These are phyloP conservation scores for Timandra comae DNA, from an alignment of 2,888 invertebrate genomes.

Conservation along the genomic window DNA sequence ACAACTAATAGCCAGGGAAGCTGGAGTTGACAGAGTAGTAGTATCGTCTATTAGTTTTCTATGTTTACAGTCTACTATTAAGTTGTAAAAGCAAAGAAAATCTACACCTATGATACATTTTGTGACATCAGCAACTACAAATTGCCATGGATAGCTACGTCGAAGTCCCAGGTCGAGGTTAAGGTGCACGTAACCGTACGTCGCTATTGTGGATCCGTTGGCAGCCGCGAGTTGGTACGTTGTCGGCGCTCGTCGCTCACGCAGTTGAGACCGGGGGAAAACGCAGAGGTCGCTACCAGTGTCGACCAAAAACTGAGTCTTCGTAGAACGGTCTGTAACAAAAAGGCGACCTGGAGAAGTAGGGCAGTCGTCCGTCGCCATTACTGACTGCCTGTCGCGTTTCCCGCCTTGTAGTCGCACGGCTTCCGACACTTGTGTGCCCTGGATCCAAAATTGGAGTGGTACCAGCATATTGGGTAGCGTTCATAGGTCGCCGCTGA, in stretches of 20 bases:
- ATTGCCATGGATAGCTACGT: slow-evolving; percentile 27
- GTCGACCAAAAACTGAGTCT: slow-evolving; percentile 11
- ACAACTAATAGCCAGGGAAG: background rate
- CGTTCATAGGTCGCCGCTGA: slow-evolving; percentile 3
- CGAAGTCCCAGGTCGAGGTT: slow-evolving; percentile 13
- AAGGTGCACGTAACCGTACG: slow-evolving; percentile 14
- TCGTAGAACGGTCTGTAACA: slow-evolving; percentile 9
- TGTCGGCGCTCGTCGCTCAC: background rate
- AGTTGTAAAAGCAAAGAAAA: slow-evolving; percentile 29
- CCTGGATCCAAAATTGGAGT: slow-evolving; percentile 1
- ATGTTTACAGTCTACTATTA: slow-evolving; percentile 30
- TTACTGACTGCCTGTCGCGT: slow-evolving; percentile 14
- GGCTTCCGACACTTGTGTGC: slow-evolving; percentile 8
- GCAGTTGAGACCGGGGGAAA: slow-evolving; percentile 12
- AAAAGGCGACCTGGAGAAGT: slow-evolving; percentile 11
- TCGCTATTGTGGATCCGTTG: slow-evolving; percentile 3
- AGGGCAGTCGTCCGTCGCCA: slow-evolving; percentile 16
- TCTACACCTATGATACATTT: slow-evolving; percentile 38
- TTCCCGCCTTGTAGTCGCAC: slow-evolving; percentile 10
- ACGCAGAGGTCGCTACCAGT: no score
- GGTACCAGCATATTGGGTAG: slow-evolving; percentile 8
- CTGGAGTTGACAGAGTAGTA: slow-evolving; percentile 11
- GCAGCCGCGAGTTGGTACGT: slow-evolving; percentile 1
- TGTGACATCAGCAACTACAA: slow-evolving; percentile 32
- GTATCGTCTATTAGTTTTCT: slow-evolving; percentile 19